phyloP scores from a whole-genome alignment of 2,888 invertebrate genomes.

The Poecilus cupreus region DNA sequence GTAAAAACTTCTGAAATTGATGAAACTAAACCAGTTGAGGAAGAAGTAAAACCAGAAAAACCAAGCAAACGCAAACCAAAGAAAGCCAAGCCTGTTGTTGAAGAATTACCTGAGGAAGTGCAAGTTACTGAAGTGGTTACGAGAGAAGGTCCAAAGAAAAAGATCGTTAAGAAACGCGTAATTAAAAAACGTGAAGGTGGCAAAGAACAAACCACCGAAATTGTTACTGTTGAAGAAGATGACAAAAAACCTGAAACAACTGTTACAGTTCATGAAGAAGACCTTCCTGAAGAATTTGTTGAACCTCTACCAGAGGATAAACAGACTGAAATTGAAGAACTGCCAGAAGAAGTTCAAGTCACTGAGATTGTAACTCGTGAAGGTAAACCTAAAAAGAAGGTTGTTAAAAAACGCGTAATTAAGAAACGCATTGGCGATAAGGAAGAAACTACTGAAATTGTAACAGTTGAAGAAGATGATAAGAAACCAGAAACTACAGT shows the following conservation, averaged over 20 bases:
- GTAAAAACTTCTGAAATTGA: slow-evolving; percentile 62
- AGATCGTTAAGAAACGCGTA: slow-evolving; percentile 60
- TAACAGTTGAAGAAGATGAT: slow-evolving; percentile 71
- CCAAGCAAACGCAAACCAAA: slow-evolving; percentile 63
- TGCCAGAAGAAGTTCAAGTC: slow-evolving; percentile 64
- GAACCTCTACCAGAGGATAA: slow-evolving; percentile 58
- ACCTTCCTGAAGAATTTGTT: slow-evolving; percentile 61
- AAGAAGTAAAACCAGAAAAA: slow-evolving; percentile 66
- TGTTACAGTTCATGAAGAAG: slow-evolving; percentile 64
- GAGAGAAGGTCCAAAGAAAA: slow-evolving; percentile 65
- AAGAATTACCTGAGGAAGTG: slow-evolving; percentile 63
- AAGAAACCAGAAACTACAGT: slow-evolving; percentile 71
- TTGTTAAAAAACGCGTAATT: slow-evolving; percentile 70
- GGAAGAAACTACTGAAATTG: slow-evolving; percentile 71
- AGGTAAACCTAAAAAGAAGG: slow-evolving; percentile 64
- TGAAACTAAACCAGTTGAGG: slow-evolving; percentile 65
- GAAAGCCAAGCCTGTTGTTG: slow-evolving; percentile 62
- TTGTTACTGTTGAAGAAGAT: slow-evolving; percentile 60
- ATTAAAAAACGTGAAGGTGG: slow-evolving; percentile 65
- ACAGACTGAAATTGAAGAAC: slow-evolving; percentile 62
- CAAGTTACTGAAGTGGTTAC: slow-evolving; percentile 64
- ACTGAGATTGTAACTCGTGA: slow-evolving; percentile 63
- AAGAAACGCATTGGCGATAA: slow-evolving; percentile 71
- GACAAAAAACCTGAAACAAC: slow-evolving; percentile 66
- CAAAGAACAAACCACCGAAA: slow-evolving; percentile 67